phyloP scores from a whole-genome alignment of 2,888 invertebrate species.

The Morinoia aosen region DNA sequence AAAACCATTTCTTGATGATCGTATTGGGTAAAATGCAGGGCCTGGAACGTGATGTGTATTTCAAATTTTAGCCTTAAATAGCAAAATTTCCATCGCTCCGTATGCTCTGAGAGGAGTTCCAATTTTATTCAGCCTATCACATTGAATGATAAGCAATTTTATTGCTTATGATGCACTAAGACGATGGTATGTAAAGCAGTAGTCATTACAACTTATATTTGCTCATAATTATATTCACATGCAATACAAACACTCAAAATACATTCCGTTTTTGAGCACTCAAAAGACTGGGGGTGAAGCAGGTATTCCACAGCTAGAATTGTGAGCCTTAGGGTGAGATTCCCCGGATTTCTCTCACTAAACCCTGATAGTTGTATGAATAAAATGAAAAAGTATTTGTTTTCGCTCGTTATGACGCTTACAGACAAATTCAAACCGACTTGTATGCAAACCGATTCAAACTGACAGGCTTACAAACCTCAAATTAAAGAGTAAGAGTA shows the following conservation, averaged over 20 bases:
- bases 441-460: too few relatives aligned
- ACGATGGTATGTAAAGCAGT: not conserved
- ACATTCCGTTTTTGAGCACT: not conserved
- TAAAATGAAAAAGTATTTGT: not conserved
- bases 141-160: too few relatives aligned
- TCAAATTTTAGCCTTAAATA: too few relatives aligned
- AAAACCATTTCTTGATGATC: too few relatives aligned
- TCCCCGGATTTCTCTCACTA: not conserved
- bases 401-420: not conserved
- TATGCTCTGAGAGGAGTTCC: too few relatives aligned
- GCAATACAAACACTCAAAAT: not conserved
- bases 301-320: not conserved
- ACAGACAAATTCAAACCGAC: not conserved
- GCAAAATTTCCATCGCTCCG: too few relatives aligned
- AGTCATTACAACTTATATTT: not conserved
- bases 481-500: not conserved
- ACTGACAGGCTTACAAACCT: not conserved
- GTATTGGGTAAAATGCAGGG: too few relatives aligned
- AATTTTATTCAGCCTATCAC: too few relatives aligned
- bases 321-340: not conserved
- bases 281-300: not conserved
- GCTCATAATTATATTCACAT: not conserved
- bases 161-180: not conserved
- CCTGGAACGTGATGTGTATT: too few relatives aligned
- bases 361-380: not conserved